Conservation (phyloP, 53 echinoderm and acorn worm genomes). For the Mesocentrotus franciscanus region DNA sequence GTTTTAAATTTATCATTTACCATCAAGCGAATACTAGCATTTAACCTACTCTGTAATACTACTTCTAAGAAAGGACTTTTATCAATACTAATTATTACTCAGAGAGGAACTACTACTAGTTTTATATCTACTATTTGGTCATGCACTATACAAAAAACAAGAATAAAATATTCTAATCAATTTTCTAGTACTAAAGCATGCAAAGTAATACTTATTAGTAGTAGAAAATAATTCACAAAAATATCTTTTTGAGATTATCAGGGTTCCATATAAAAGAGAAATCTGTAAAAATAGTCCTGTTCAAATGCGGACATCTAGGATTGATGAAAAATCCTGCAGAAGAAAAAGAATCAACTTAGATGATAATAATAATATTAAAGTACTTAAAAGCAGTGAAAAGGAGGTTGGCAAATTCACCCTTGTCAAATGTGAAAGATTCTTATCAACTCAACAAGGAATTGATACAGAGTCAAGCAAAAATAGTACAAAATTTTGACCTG, state of each 20-base stretch:
- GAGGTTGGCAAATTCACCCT: slow-evolving; percentile 63
- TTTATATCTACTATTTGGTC: slow-evolving; percentile 42
- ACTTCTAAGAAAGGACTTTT: slow-evolving; percentile 35
- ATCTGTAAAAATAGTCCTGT: not conserved
- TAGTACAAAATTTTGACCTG: slow-evolving; percentile 38
- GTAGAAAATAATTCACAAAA: no score
- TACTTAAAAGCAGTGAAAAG: not conserved
- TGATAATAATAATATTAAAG: not conserved
- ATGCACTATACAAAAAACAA: slow-evolving; percentile 22
- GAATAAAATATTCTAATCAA: not conserved
- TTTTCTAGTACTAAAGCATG: not conserved
- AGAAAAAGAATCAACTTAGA: no score
- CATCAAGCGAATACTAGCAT: slow-evolving; percentile 16
- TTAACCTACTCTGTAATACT: slow-evolving; percentile 51
- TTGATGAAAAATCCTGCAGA: no score
- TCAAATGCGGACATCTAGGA: not conserved
- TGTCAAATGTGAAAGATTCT: not conserved
- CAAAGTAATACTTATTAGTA: not conserved
- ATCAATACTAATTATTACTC: not conserved
- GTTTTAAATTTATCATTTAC: not conserved
- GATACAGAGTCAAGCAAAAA: slow-evolving; percentile 35
- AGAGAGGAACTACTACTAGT: slow-evolving; percentile 53
- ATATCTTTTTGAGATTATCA: no score
- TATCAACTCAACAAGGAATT: slow-evolving; percentile 19
- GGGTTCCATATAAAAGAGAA: no score